Evolutionary conservation across 2,888 invertebrate species (phyloP), one percentile per base, ranked within the genome.

Genomic region (Petrophora chlorosata): DNA sequence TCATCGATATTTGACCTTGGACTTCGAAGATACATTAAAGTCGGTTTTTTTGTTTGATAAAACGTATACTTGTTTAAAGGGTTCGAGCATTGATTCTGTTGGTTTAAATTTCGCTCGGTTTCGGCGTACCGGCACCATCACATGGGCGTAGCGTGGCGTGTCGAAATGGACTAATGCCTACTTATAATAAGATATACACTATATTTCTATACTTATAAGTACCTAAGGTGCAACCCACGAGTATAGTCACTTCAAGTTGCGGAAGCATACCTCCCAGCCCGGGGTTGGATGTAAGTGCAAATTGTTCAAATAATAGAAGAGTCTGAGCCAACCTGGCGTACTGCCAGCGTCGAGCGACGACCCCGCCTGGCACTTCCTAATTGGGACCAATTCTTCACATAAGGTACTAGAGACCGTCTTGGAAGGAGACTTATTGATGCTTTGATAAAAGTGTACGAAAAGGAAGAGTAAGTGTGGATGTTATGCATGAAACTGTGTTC

Each of bases 291-390:
- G 65, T 61, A 66, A 71, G 74, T 75, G 75, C 70, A 73, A 82
- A 77, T 78, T 76, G 74, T 71, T 75, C 59, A 71, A 77, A 76
- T 75, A 74, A 75, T 74, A 77, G 74, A 73, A 74, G 73, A 75
- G 72, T 69, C 57, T 59, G 61, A 56, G 63, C 65, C 61, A 55
- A 64, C 64, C 68, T 84, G 85, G 85, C 79, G 32, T 42, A 17
- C 33, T 57, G 82, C 84, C 84, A 85, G 65, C 56, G 43, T 46
- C 63, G 81, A 60, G 52, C 80, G 69, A 70, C 67, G 82, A 82
- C 79, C 81, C 66, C 74, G 57, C 52, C 63, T 69, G 57, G 58
- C 56, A 64, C 67, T 70, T 67, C 70, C 72, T 77, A 77, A 79
- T 80, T 76, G 73, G 66, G 63, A 65, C 59, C 67, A 61, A 73